A percentile compares a stretch with the other conserved stretches of the same genome.
Evolutionary conservation across 2,113 vertebrate genomes (phyloP).

Genomic region (Struthidea cinerea): DNA sequence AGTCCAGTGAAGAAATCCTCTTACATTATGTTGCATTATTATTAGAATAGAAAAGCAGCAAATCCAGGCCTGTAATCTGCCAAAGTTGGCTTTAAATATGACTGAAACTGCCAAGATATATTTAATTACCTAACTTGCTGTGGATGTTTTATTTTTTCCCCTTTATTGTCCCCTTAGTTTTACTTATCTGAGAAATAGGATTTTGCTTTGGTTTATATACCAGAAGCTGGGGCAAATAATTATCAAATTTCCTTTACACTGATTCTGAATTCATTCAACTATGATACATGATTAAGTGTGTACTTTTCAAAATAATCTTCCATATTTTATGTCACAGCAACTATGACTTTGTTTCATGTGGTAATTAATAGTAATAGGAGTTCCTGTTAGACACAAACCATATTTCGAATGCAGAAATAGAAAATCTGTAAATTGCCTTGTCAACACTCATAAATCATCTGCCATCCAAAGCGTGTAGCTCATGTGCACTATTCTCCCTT

Average conservation of each 20-base stretch:
- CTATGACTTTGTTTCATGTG: neutral
- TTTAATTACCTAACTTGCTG: neutral
- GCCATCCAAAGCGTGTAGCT: neutral
- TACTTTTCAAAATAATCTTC: neutral
- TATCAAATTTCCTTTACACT: neutral
- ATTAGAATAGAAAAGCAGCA: neutral
- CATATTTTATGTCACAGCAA: neutral
- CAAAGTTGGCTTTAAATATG: neutral
- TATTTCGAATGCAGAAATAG: neutral
- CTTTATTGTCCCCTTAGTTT: neutral
- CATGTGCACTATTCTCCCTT: neutral
- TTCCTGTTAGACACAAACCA: neutral
- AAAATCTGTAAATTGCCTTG: conserved; percentile 20
- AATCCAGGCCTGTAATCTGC: neutral
- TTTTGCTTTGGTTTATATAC: neutral
- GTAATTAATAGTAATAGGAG: neutral
- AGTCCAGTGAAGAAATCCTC: neutral
- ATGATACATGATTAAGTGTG: neutral
- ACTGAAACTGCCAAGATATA: neutral
- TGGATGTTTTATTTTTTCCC: neutral
- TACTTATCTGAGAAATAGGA: neutral
- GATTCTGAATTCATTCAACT: neutral
- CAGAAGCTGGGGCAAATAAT: neutral
- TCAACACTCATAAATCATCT: conserved; percentile 39
- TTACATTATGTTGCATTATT: neutral